Conservation (phyloP, 1,140 invertebrate species). For the Argopecten irradians region DNA sequence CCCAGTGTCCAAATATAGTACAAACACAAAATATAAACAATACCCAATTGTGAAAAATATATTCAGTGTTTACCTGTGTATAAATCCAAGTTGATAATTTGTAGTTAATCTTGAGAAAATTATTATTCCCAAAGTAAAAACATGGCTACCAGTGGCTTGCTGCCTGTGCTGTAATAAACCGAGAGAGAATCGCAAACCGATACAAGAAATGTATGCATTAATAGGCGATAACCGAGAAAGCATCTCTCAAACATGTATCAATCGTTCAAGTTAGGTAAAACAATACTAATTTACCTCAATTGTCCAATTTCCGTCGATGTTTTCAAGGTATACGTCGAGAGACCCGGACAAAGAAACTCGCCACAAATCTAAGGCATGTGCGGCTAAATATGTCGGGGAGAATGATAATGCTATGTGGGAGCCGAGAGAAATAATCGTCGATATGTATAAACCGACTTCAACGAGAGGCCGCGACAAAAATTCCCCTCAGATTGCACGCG, state of each 20-base stretch:
- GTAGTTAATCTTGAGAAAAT: slow-evolving; percentile 22
- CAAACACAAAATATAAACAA: background rate
- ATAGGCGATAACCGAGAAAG: slow-evolving; percentile 33
- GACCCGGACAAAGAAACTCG: slow-evolving; percentile 44
- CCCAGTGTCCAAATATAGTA: background rate
- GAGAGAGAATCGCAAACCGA: background rate
- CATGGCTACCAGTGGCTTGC: slow-evolving; percentile 3
- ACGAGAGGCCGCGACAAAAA: slow-evolving; percentile 45
- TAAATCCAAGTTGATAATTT: background rate
- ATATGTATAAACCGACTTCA: slow-evolving; percentile 42
- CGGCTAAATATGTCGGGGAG: slow-evolving; percentile 50
- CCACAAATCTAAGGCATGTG: slow-evolving; percentile 38
- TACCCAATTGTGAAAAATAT: background rate
- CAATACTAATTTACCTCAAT: slow-evolving; percentile 10
- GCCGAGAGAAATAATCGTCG: slow-evolving; percentile 44
- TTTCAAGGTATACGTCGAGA: slow-evolving; percentile 26
- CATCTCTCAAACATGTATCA: slow-evolving; percentile 26
- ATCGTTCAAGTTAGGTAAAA: slow-evolving; percentile 20
- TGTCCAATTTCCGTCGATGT: slow-evolving; percentile 6
- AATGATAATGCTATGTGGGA: slow-evolving; percentile 51
- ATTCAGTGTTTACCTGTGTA: background rate
- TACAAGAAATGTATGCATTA: slow-evolving; percentile 48
- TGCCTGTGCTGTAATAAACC: slow-evolving; percentile 11
- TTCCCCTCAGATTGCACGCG: slow-evolving; percentile 52
- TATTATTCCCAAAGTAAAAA: slow-evolving; percentile 23